A percentile compares a stretch with the other conserved stretches of the same genome.
Evolutionary conservation across 37 sponge, comb jelly and placozoan genomes (phyloP).

Genomic region (Ianthella basta): DNA sequence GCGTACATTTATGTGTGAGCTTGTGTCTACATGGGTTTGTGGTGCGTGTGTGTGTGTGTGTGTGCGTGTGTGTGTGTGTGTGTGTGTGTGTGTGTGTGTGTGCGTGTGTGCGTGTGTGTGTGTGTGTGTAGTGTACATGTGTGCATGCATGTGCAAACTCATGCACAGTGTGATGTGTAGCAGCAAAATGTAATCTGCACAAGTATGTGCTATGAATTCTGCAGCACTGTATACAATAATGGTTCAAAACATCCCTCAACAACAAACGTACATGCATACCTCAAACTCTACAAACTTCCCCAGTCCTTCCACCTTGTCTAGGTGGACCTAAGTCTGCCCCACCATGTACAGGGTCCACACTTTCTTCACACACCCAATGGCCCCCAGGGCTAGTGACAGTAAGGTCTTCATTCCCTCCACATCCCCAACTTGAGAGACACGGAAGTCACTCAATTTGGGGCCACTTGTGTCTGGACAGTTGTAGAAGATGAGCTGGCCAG

Average conservation of each 20-base stretch:
- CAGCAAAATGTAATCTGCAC: too few relatives aligned
- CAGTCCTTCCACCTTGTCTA: conserved; percentile 70
- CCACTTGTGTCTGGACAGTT: conserved; percentile 54
- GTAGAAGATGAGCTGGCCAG: conserved; percentile 73
- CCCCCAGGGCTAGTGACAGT: conserved; percentile 56
- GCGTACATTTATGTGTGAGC: too few relatives aligned
- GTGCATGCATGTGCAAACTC: too few relatives aligned
- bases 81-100: too few relatives aligned
- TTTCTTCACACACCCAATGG: conserved; percentile 69
- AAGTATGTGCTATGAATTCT: too few relatives aligned
- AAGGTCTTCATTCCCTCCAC: conserved; percentile 35
- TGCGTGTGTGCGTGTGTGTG: too few relatives aligned
- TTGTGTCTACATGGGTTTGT: too few relatives aligned
- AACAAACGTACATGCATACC: conserved; percentile 45
- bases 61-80: too few relatives aligned
- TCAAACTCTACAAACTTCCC: conserved; percentile 83
- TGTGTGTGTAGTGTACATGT: too few relatives aligned
- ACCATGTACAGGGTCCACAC: conserved; percentile 62
- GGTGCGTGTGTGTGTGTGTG: too few relatives aligned
- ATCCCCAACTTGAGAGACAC: conserved; percentile 14
- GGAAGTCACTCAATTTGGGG: conserved; percentile 71
- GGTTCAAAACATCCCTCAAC: too few relatives aligned
- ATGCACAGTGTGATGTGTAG: too few relatives aligned
- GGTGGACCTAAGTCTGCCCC: conserved; percentile 80
- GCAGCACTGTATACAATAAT: neutral